These are phyloP conservation scores for Stigmatopora nigra DNA, from an alignment of 2,113 vertebrate species.

Conservation along the genomic window DNA sequence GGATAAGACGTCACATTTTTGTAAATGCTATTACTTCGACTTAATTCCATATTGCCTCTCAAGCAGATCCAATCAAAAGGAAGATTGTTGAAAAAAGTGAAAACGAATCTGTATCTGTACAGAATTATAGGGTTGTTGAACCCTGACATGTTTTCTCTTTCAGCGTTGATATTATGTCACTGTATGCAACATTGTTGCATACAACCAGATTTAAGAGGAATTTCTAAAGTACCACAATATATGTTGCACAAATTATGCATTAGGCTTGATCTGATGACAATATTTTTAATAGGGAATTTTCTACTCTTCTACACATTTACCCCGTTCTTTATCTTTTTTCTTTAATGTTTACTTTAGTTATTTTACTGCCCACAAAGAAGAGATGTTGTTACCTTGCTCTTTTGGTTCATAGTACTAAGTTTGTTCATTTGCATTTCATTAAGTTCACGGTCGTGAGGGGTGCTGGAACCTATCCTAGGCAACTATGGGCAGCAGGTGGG, in stretches of 20 bases:
- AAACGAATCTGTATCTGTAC: slow-evolving; percentile 38
- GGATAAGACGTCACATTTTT: slow-evolving; percentile 39
- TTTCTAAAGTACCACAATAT: background rate
- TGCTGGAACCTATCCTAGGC: too few relatives aligned
- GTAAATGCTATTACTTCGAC: slow-evolving; percentile 46
- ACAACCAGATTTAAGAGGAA: slow-evolving; percentile 5
- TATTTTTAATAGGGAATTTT: background rate
- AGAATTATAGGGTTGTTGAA: slow-evolving; percentile 56
- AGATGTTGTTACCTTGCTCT: slow-evolving; percentile 60
- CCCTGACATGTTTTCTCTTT: slow-evolving; percentile 46
- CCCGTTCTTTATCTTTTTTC: slow-evolving; percentile 25
- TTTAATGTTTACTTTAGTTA: slow-evolving; percentile 13
- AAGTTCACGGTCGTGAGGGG: too few relatives aligned
- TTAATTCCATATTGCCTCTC: slow-evolving; percentile 26
- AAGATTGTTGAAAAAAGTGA: slow-evolving; percentile 16
- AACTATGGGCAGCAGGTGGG: too few relatives aligned
- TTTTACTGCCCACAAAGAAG: slow-evolving; percentile 40
- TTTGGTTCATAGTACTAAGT: slow-evolving; percentile 19
- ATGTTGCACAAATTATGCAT: background rate
- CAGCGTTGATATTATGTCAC: slow-evolving; percentile 39
- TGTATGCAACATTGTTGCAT: slow-evolving; percentile 1
- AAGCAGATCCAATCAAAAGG: slow-evolving; percentile 10
- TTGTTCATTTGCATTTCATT: too few relatives aligned
- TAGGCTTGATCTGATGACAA: background rate
- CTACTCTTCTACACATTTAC: slow-evolving; percentile 9